Percentiles rank a stretch among this genome's conserved stretches.
Conservation (phyloP, 2,888 invertebrate species). For the Apamea monoglypha region DNA sequence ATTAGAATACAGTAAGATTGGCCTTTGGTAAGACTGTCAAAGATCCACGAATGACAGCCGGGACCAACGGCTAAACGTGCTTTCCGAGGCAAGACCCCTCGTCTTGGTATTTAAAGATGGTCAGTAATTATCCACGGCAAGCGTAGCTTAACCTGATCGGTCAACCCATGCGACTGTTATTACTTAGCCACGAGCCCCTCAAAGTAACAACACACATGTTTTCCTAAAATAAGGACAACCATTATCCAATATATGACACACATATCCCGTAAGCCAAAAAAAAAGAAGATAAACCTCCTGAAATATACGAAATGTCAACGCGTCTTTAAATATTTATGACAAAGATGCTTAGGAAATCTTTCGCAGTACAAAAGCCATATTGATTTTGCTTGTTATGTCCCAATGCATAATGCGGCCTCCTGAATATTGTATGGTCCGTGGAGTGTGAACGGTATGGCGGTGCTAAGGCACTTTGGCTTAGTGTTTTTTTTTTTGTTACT, state of each 20-base stretch:
- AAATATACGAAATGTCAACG: conserved; percentile 70
- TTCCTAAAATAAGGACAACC: conserved; percentile 26
- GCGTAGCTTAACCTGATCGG: not conserved
- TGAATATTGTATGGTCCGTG: conserved; percentile 83
- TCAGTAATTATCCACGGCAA: not conserved
- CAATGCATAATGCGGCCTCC: conserved; percentile 84
- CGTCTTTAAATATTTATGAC: conserved; percentile 86
- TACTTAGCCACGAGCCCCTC: not conserved
- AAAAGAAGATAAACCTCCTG: conserved; percentile 27
- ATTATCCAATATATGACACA: conserved; percentile 37
- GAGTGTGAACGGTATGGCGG: conserved; percentile 60
- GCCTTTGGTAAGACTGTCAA: not conserved
- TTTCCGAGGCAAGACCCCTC: not conserved
- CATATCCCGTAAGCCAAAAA: conserved; percentile 34
- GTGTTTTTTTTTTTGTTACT: conserved; percentile 19
- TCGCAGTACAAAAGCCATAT: conserved; percentile 83
- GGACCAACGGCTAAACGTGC: not conserved
- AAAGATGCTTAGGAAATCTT: conserved; percentile 80
- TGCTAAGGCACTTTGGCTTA: conserved; percentile 56
- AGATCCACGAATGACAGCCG: not conserved
- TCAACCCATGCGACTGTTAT: not conserved
- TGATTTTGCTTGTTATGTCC: conserved; percentile 86
- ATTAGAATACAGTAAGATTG: too few species aligned
- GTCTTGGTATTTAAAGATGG: not conserved
- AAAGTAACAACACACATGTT: conserved; percentile 28